Conservation (phyloP, 2,888 invertebrate species). For the Xylocampa areola region DNA sequence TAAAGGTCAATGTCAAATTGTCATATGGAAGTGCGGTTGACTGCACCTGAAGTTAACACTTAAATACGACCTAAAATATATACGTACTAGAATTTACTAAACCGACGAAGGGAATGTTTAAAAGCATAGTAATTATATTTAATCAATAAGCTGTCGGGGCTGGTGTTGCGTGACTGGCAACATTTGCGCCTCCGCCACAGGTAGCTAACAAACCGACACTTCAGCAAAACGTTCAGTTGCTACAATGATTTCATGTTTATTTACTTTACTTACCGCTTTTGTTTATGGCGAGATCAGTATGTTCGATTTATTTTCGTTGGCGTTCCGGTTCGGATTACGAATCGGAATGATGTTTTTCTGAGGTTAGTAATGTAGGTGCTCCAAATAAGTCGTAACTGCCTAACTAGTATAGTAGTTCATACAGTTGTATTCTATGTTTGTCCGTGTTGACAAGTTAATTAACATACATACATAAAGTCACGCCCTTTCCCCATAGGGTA, state of each 20-base stretch:
- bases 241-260: conserved; percentile 43
- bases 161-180: conserved; percentile 75
- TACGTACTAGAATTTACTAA: background rate
- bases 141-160: conserved; percentile 73
- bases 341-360: background rate
- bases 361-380: no score
- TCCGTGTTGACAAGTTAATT: no score
- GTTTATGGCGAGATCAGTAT: conserved; percentile 6
- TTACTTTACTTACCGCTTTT: conserved; percentile 15
- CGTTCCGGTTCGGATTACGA: background rate
- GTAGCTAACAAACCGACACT: conserved; percentile 60
- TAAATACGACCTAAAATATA: background rate
- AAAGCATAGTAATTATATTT: conserved; percentile 65
- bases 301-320: conserved; percentile 1
- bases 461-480: no score
- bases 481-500: no score
- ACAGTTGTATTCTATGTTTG: no score
- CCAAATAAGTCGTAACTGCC: background rate
- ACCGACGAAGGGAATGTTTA: conserved; percentile 17
- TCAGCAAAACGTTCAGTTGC: conserved; percentile 39
- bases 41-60: no score
- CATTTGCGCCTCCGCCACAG: conserved; percentile 70
- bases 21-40: no score
- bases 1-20: no score
- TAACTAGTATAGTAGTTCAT: no score